Conservation (phyloP, 2,888 invertebrate genomes). For the Tetragonisca angustula region DNA sequence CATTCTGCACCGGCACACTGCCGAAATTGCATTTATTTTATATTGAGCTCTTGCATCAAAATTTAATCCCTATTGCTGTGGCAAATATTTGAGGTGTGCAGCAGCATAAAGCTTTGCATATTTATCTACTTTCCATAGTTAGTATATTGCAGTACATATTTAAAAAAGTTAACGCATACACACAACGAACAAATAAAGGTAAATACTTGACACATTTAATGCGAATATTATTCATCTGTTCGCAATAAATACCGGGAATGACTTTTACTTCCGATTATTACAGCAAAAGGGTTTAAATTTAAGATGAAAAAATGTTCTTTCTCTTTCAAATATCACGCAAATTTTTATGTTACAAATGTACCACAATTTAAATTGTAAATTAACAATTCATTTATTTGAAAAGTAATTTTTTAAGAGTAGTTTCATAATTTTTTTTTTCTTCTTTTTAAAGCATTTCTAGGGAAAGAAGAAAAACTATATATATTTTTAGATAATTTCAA, state of each 20-base stretch:
- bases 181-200: slow-evolving; percentile 4
- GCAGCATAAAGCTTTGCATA: slow-evolving; percentile 22
- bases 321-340: background rate
- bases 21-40: slow-evolving; percentile 44
- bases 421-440: background rate
- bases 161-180: slow-evolving; percentile 5
- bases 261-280: background rate
- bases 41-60: slow-evolving; percentile 14
- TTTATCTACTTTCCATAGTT: slow-evolving; percentile 20
- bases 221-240: background rate
- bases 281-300: slow-evolving; percentile 21
- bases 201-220: slow-evolving; percentile 21
- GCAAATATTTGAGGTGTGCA: background rate
- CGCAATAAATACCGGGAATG: background rate
- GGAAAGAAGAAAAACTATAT: background rate
- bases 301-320: background rate
- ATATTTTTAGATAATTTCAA: slow-evolving; percentile 15
- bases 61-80: slow-evolving; percentile 31
- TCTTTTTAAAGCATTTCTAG: background rate
- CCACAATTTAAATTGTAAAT: background rate
- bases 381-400: slow-evolving; percentile 8
- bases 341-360: background rate
- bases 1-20: slow-evolving; percentile 36
- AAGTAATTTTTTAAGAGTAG: background rate
- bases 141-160: slow-evolving; percentile 10